Evolutionary conservation across 1,140 invertebrate genomes (phyloP).

Genomic region (Orussus abietinus): DNA sequence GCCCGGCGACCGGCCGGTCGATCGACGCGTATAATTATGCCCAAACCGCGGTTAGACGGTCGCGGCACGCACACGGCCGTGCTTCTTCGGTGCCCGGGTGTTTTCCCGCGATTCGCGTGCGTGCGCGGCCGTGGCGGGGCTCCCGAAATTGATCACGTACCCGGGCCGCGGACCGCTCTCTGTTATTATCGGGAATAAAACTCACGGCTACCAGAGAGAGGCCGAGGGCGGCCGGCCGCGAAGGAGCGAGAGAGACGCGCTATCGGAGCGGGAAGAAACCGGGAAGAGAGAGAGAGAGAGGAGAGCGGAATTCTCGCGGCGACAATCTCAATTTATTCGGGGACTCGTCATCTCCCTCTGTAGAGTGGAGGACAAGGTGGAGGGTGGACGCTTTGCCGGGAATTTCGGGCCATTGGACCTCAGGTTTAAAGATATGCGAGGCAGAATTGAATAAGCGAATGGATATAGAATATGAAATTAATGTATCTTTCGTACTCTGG

Average conservation of each 20-base stretch:
- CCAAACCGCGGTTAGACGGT: constrained; percentile 43
- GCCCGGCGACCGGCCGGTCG: constrained; percentile 11
- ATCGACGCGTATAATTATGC: constrained; percentile 46
- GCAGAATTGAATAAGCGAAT: no score
- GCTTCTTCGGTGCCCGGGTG: no score
- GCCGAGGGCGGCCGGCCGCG: no score
- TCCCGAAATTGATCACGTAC: constrained; percentile 53
- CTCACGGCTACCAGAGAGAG: constrained; percentile 46
- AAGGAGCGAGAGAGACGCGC: no score
- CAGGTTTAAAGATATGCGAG: no score
- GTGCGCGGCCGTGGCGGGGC: constrained; percentile 24
- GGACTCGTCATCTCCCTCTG: constrained; percentile 11
- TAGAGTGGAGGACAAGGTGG: constrained; percentile 5
- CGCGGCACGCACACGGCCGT: background rate
- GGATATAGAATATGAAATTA: no score
- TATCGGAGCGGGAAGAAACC: no score
- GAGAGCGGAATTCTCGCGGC: constrained; percentile 43
- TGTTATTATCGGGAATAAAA: constrained; percentile 56
- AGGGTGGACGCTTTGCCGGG: constrained; percentile 3
- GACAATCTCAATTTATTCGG: constrained; percentile 37
- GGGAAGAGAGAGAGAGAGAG: no score
- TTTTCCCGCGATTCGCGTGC: constrained; percentile 6
- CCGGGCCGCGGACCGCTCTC: constrained; percentile 31
- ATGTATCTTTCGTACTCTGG: no score
- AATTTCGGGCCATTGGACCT: no score